Percentiles rank a stretch among this genome's conserved stretches.
phyloP scores from a whole-genome alignment of 2,113 vertebrate genomes.

The Centropus unirufus region DNA sequence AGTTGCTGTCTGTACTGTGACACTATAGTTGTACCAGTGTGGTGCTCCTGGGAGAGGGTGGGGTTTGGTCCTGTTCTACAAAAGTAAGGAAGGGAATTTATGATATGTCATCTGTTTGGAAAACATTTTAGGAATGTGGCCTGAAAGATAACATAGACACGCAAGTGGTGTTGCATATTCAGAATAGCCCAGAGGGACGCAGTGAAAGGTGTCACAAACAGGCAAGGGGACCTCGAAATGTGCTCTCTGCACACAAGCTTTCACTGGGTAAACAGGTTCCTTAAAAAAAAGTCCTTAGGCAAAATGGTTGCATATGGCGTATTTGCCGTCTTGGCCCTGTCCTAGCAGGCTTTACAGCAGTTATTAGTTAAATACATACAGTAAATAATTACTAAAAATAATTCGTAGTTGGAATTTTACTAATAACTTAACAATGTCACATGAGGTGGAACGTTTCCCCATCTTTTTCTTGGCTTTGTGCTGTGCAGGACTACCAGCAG shows the following conservation, averaged over 20 bases:
- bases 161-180: constrained; percentile 37
- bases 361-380: not conserved
- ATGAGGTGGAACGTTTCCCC: not conserved
- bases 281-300: not conserved
- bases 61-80: not conserved
- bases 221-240: not conserved
- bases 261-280: not conserved
- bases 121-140: constrained; percentile 37
- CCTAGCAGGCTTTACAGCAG: not conserved
- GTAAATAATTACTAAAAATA: not conserved
- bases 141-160: constrained; percentile 54
- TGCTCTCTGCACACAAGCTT: constrained; percentile 1
- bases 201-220: constrained; percentile 12
- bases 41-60: not conserved
- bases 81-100: constrained; percentile 46
- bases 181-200: constrained; percentile 6
- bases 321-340: not conserved
- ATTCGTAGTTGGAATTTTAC: not conserved
- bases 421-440: not conserved
- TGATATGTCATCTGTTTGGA: constrained; percentile 43
- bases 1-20: not conserved
- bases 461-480: not conserved
- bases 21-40: not conserved
- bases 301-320: not conserved
- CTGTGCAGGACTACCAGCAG: not conserved